Conservation (phyloP, 2,797 vertebrate species). For the Perodicticus potto region DNA sequence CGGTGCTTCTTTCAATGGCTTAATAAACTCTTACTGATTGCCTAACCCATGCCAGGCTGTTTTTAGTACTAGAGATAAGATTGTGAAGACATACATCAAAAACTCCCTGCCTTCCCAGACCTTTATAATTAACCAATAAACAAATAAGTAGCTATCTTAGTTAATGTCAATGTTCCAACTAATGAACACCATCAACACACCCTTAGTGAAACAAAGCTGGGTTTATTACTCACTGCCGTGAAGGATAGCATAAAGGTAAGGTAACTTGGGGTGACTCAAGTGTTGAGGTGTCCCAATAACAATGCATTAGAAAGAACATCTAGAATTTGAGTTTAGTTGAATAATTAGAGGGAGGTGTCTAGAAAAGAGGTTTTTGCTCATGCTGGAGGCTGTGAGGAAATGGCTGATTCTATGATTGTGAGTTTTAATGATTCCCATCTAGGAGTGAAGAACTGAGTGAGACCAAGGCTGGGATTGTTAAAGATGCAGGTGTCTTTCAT, state of each 20-base stretch:
- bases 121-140: neutral
- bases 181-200: too few species aligned
- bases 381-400: neutral
- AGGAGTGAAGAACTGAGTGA: neutral
- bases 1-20: neutral
- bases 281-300: neutral
- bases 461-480: neutral
- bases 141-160: neutral
- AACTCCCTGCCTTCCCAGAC: neutral
- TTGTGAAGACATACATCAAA: neutral
- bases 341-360: neutral
- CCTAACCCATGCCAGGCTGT: neutral
- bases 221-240: too few species aligned
- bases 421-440: neutral
- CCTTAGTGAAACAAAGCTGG: neutral
- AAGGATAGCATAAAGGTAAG: fast-evolving
- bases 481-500: too few species aligned
- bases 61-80: neutral
- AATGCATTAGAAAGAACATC: neutral
- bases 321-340: neutral
- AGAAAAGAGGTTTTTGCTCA: neutral
- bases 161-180: fast-evolving
- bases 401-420: neutral
- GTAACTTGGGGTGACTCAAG: neutral
- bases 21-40: neutral